These are phyloP conservation scores for Lepidotrigona ventralis DNA, from an alignment of 1,140 invertebrate species.

Conservation along the genomic window DNA sequence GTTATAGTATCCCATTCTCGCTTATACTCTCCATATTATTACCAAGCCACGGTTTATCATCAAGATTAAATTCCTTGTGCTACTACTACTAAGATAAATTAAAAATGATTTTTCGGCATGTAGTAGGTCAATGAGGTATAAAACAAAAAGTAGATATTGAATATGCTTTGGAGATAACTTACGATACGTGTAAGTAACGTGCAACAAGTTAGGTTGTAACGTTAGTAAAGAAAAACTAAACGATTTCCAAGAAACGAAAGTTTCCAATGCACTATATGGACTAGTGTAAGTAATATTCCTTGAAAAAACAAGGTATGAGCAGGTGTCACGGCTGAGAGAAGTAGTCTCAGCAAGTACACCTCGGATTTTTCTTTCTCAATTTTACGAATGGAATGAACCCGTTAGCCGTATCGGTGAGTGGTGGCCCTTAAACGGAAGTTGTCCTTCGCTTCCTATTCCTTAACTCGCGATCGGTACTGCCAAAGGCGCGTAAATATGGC, in stretches of 20 bases:
- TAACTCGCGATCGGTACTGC: constrained; percentile 14
- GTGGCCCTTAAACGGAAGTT: constrained; percentile 71
- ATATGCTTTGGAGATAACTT: too few species aligned
- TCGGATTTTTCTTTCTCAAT: constrained; percentile 48
- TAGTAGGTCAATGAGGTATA: too few species aligned
- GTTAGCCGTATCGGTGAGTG: constrained; percentile 70
- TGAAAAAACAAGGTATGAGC: constrained; percentile 9
- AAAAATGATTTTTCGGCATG: too few species aligned
- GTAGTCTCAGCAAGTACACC: constrained; percentile 21
- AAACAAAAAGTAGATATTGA: too few species aligned
- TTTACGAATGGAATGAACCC: constrained; percentile 64
- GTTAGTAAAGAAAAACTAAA: neutral
- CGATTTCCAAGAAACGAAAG: neutral
- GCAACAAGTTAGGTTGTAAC: neutral
- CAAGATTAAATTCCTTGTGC: too few species aligned
- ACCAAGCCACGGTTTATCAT: too few species aligned
- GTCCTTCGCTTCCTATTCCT: constrained; percentile 61
- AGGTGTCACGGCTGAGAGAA: constrained; percentile 42
- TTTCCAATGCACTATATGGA: neutral
- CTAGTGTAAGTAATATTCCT: neutral
- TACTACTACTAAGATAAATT: too few species aligned
- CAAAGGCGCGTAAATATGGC: constrained; percentile 1
- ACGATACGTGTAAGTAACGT: too few species aligned
- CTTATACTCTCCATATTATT: too few species aligned
- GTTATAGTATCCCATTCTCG: too few species aligned